Conservation (phyloP, 2,113 vertebrate species). For the Sula dactylatra region DNA sequence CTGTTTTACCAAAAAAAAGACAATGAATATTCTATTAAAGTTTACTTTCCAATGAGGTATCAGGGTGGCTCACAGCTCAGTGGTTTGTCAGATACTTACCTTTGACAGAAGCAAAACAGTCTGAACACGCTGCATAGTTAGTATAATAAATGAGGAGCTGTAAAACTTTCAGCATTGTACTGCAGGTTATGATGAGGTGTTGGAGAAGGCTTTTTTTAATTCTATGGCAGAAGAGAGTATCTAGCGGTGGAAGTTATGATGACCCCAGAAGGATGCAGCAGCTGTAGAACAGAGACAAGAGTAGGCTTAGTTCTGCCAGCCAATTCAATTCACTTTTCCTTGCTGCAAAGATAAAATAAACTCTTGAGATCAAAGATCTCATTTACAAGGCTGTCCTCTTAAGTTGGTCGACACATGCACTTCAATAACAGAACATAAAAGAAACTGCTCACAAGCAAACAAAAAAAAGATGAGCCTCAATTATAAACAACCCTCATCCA, state of each 20-base stretch:
- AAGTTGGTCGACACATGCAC: slow-evolving; percentile 42
- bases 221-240: neutral
- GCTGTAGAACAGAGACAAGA: slow-evolving; percentile 48
- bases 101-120: neutral
- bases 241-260: neutral
- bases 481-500: slow-evolving; percentile 15
- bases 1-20: neutral
- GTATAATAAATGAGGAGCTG: neutral
- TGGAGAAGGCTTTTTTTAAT: neutral
- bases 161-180: neutral
- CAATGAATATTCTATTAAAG: neutral
- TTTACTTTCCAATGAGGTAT: neutral
- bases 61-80: neutral
- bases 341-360: slow-evolving; percentile 63
- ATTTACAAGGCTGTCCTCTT: slow-evolving; percentile 45
- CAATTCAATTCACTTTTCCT: slow-evolving; percentile 54
- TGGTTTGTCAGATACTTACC: neutral
- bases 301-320: slow-evolving; percentile 41
- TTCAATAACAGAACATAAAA: slow-evolving; percentile 48
- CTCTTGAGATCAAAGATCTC: slow-evolving; percentile 65
- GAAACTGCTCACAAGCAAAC: slow-evolving; percentile 28
- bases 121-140: neutral
- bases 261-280: slow-evolving; percentile 25
- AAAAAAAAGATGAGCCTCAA: neutral
- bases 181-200: neutral